Evolutionary conservation across 2,888 invertebrate species (phyloP).

Genomic region (Oasisia sp.): DNA sequence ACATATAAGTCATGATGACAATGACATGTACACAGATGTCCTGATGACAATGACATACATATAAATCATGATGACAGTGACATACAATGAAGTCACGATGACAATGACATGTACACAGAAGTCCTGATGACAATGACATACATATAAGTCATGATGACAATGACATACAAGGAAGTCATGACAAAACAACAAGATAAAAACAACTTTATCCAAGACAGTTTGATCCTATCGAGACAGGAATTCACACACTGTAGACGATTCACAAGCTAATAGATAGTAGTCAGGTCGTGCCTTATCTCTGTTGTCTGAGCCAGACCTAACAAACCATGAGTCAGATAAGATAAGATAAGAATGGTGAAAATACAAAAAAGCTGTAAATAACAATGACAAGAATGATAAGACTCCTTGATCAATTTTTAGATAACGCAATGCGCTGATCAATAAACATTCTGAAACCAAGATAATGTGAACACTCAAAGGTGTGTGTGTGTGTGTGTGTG

Average conservation of each 20-base stretch:
- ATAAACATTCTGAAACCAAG: not conserved
- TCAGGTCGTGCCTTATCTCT: not conserved
- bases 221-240: not conserved
- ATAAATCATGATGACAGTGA: no score
- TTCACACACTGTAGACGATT: not conserved
- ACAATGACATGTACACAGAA: no score
- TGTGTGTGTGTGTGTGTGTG: slow-evolving; percentile 18
- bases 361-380: not conserved
- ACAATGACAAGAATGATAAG: not conserved
- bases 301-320: not conserved
- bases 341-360: not conserved
- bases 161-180: no score
- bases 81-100: no score
- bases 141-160: no score
- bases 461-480: not conserved
- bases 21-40: no score
- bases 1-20: no score
- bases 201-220: no score
- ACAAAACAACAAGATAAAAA: no score
- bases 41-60: no score
- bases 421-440: not conserved
- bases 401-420: not conserved
- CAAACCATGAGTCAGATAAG: not conserved
- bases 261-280: not conserved
- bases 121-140: no score